Percentiles rank a stretch among this genome's conserved stretches.
Evolutionary conservation across 2,888 invertebrate species (phyloP).

Genomic region (Oxystoma pomonae): DNA sequence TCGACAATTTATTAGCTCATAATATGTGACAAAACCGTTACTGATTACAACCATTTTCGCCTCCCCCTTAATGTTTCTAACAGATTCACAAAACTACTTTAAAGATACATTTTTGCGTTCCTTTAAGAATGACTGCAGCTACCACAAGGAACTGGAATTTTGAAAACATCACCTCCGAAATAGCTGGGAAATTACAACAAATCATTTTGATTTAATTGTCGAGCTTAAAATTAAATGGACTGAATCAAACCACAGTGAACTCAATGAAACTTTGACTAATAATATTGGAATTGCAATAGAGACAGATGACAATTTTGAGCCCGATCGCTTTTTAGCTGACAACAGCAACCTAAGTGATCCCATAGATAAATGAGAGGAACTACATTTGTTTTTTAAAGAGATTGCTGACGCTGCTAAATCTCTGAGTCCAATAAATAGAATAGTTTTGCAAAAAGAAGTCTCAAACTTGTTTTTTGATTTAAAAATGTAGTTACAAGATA

Average conservation of each 20-base stretch:
- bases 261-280: background rate
- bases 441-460: conserved; percentile 25
- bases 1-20: too few relatives aligned
- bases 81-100: too few relatives aligned
- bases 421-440: conserved; percentile 24
- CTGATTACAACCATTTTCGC: too few relatives aligned
- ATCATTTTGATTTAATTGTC: background rate
- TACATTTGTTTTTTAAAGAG: conserved; percentile 27
- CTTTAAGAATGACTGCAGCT: too few relatives aligned
- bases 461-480: conserved; percentile 27
- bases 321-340: too few relatives aligned
- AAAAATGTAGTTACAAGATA: conserved; percentile 21
- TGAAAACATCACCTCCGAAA: conserved; percentile 15
- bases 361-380: conserved; percentile 16
- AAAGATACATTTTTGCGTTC: too few relatives aligned
- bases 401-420: conserved; percentile 27
- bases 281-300: too few relatives aligned
- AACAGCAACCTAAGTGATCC: too few relatives aligned
- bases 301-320: background rate
- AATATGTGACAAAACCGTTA: too few relatives aligned
- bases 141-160: conserved; percentile 24
- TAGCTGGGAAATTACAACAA: background rate
- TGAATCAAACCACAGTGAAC: background rate
- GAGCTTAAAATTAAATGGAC: background rate
- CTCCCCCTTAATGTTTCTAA: too few relatives aligned